Conservation (phyloP, 2,113 vertebrate species). For the Scytalopus superciliaris region DNA sequence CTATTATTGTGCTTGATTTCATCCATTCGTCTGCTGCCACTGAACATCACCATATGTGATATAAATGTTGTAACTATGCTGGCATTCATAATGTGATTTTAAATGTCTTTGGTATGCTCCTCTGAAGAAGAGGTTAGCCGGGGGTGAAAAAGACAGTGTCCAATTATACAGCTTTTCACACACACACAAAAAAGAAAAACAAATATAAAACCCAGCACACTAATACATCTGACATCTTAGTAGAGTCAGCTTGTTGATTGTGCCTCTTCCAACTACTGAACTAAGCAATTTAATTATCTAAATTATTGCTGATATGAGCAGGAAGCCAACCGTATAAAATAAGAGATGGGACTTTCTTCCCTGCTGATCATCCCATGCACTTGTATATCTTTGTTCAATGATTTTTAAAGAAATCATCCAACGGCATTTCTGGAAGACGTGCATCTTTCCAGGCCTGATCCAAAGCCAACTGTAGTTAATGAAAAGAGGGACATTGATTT, state of each 20-base stretch:
- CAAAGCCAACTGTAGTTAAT: slow-evolving; percentile 9
- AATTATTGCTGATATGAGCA: slow-evolving; percentile 59
- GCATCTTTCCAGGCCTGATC: background rate
- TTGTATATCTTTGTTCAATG: background rate
- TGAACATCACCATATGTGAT: background rate
- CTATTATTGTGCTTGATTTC: slow-evolving; percentile 33
- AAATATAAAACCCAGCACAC: background rate
- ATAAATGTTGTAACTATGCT: slow-evolving; percentile 28
- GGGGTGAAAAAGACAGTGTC: slow-evolving; percentile 15
- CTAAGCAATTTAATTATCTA: slow-evolving; percentile 64
- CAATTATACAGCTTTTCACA: slow-evolving; percentile 42
- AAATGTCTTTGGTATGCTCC: slow-evolving; percentile 8
- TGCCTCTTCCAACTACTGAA: slow-evolving; percentile 33
- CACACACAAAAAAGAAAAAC: background rate
- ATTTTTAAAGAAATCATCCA: background rate
- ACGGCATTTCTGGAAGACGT: slow-evolving; percentile 10
- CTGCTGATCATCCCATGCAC: background rate
- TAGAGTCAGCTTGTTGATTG: slow-evolving; percentile 28
- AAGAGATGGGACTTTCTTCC: background rate
- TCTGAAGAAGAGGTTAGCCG: slow-evolving; percentile 26
- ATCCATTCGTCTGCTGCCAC: slow-evolving; percentile 30
- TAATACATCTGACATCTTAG: slow-evolving; percentile 32
- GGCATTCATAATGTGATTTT: slow-evolving; percentile 44
- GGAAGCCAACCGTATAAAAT: slow-evolving; percentile 33
- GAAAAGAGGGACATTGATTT: slow-evolving; percentile 27